Evolutionary conservation across 2,797 vertebrate genomes (phyloP), one percentile per base, ranked within the genome.

Genomic region (Leptoclinus maculatus): DNA sequence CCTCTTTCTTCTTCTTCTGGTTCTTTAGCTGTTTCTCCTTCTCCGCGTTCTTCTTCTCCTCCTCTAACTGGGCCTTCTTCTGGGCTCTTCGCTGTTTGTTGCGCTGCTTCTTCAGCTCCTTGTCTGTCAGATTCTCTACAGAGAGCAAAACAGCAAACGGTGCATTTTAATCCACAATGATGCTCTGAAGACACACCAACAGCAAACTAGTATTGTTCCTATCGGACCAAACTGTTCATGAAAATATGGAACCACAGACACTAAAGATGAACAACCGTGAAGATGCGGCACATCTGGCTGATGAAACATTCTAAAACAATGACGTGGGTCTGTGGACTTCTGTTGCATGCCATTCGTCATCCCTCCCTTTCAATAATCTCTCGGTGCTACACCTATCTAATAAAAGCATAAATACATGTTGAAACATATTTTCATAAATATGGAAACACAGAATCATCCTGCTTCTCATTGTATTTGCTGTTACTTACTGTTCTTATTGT

Each of bases 1-100:
- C 97, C 75, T 98, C 97, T 58, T 98, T 98, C 86, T 97, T 98
- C 92, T 97, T 98, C 89, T 97, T 97, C 94, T 98, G 97, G 93
- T 98, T 98, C 93, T 97, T 96, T 32, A 97, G 96, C 76, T 97
- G 97, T 76, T 97, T 98, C 87, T 98, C 97, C 88, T 98, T 98
- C 87, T 98, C 97, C 5, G 97, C 97, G 68, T 97, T 98, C 93
- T 97, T 97, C 88, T 97, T 97, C 91, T 98, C 97, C 79, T 98
- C 97, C 77, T 98, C 97, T 56, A 97, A 88, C 65, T 98, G 97
- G 13, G 97, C 97, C 83, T 98, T 98, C 92, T 98, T 98, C 87
- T 97, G 97, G 0, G 97, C 97, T 93, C 97, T 93, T 81, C 97
- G 92, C 88, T 98, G 97, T 71, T 98, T 98, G 92, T 98, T 98